Base-by-base conservation (phyloP, 2,797 vertebrate genomes). In the Arrhamphus sclerolepis region DNA sequence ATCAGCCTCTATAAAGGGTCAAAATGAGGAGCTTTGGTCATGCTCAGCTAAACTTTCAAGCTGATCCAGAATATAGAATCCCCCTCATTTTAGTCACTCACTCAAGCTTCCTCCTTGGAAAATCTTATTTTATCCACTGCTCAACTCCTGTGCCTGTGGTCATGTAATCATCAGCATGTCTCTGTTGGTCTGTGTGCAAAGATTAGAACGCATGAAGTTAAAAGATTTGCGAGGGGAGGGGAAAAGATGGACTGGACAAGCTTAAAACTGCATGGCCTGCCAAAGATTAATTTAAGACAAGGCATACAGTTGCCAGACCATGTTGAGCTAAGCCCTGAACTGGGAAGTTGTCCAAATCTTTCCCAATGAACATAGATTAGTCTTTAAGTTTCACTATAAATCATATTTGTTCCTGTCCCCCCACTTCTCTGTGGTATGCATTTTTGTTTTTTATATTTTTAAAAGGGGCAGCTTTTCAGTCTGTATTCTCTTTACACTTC, bases 101-200 rank as follows among this genome's bases (percentile, higher is more conserved):
- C 71, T 73, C 55, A 66, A 70, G 39, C 42, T 1, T 48, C 72
- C 80, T 71, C 63, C 52, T 38, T 56, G 72, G 67, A 77, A 85
- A 85, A 78, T 78, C 52, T 21, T 39, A 72, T 70, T 81, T 75
- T 18, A 75, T 66, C 53, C 51, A 21, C 43, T 10, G n/a, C 69
- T 65, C 46, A 18, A 29, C 56, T 59, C n/a, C 42, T 38, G 21
- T 60, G 66, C 72, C 72, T 76, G 41, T 8, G 2, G 49, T 65
- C 61, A 66, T 71, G 76, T 48, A 82, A 80, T 81, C 74, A 83
- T 66, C 62, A 72, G 24, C 2, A 42, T 66, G 52, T 56, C 56
- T 64, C 8, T 0, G 1, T 20, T 78, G 77, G 81, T 51, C 29
- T 19, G 16, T 10, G 20, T 29, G 50, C 62, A 75, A 52, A 51